Evolutionary conservation across 2,888 invertebrate species (phyloP).

Genomic region (Deilephila elpenor): DNA sequence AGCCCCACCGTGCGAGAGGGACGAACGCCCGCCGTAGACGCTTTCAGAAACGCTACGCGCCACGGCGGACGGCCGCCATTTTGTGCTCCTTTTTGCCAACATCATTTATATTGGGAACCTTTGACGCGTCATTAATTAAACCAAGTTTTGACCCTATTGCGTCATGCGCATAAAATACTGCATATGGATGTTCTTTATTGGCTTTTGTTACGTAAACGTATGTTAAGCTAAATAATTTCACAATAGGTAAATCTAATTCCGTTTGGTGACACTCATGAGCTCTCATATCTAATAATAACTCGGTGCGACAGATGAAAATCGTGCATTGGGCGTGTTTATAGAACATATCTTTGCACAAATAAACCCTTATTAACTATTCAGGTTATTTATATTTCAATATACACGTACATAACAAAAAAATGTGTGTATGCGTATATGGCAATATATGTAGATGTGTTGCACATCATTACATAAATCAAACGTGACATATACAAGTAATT

Average conservation of each 20-base stretch:
- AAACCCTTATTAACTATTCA: not conserved
- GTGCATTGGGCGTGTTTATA: not conserved
- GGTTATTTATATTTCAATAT: not conserved
- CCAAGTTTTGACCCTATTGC: no score
- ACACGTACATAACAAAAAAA: not conserved
- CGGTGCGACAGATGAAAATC: not conserved
- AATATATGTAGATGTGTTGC: constrained; percentile 29
- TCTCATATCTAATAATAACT: constrained; percentile 14
- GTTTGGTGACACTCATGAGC: constrained; percentile 17
- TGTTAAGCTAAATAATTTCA: not conserved
- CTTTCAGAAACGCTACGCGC: constrained; percentile 83
- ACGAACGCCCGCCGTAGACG: constrained; percentile 72
- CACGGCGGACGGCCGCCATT: constrained; percentile 67
- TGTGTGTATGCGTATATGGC: not conserved
- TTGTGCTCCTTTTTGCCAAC: constrained; percentile 69
- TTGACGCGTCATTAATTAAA: not conserved
- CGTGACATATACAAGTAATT: constrained; percentile 45
- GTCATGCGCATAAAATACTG: not conserved
- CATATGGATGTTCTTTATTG: no score
- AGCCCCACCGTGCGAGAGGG: constrained; percentile 62
- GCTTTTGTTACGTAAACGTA: no score
- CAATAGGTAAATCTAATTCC: constrained; percentile 19
- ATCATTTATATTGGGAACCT: constrained; percentile 26
- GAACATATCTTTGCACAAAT: not conserved
- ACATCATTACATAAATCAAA: constrained; percentile 50